Evolutionary conservation across 1,140 invertebrate species (phyloP), one percentile per base, ranked within the genome.

Genomic region (Lucilia cuprina): DNA sequence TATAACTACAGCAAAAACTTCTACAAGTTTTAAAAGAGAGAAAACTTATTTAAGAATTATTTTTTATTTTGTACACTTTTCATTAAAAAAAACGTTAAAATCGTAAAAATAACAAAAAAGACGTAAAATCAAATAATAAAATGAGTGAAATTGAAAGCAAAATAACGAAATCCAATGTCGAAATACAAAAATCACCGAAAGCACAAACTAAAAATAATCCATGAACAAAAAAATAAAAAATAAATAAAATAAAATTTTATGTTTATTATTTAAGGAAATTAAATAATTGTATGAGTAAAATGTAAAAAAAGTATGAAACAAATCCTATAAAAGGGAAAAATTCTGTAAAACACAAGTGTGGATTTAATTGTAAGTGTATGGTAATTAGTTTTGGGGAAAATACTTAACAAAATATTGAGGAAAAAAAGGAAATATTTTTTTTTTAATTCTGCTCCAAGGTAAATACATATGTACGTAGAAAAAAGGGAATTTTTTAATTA

Each of bases 101-200:
- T 14, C 13, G 7, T n/a, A 60, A 60, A 60, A 60, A n/a, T 2
- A n/a, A 14, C 14, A n/a, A n/a, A 17, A 60, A 60, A 17, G 14
- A 17, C 0, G 14, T 17, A 60, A 60, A 60, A 60, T 60, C 55
- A 60, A 60, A 60, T 60, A 12, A 60, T 60, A 2, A 70, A 70
- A 70, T 70, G 7, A 19, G 21, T 70, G 19, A 70, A 70, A 70
- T 70, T 70, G 65, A 70, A 70, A 80, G 77, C 77, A 80, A 80
- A 80, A 80, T 80, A 80, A 80, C 77, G 41, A 80, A 80, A 80
- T 80, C 77, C 77, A 80, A 80, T 80, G 77, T 80, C 77, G 47
- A 50, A 80, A 80, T 70, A n/a, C 55, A n/a, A 60, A 60, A 60
- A 60, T 17, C n/a, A 60, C n/a, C n/a, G 5, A 70, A 70, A 21